These are phyloP conservation scores for Dipodomys spectabilis DNA, from an alignment of 2,113 vertebrate species.

Conservation along the genomic window DNA sequence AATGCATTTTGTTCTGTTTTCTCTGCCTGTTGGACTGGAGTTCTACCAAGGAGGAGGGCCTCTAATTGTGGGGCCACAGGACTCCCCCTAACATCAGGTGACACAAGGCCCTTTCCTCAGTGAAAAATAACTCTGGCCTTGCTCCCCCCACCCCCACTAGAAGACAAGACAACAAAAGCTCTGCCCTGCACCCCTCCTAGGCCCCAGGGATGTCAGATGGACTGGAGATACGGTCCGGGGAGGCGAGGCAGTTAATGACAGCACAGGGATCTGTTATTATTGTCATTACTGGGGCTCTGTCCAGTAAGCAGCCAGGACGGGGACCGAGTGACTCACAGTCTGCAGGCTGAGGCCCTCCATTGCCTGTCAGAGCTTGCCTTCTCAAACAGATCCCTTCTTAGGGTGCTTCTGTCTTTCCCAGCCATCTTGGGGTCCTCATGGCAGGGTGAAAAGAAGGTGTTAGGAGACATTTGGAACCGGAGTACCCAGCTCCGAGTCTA, in stretches of 20 bases:
- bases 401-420: not conserved
- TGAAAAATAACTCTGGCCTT: slow-evolving; percentile 18
- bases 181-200: slow-evolving; percentile 34
- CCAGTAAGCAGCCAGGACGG: slow-evolving; percentile 74
- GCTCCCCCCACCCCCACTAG: not conserved
- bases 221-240: slow-evolving; percentile 51
- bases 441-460: not conserved
- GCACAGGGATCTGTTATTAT: slow-evolving; percentile 74
- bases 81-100: not conserved
- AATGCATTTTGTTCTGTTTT: not conserved
- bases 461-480: not conserved
- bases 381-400: slow-evolving; percentile 33
- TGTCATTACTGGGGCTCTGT: slow-evolving; percentile 76
- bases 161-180: slow-evolving; percentile 43
- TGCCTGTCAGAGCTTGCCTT: slow-evolving; percentile 54
- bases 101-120: not conserved
- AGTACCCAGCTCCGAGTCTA: not conserved
- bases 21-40: not conserved
- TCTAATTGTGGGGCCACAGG: not conserved
- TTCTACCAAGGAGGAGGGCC: not conserved
- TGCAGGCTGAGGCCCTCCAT: not conserved
- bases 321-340: slow-evolving; percentile 75
- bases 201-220: slow-evolving; percentile 65
- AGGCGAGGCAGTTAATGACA: slow-evolving; percentile 75
- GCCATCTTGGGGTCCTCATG: not conserved